Evolutionary conservation across 2,113 vertebrate species (phyloP), one percentile per base, ranked within the genome.

Genomic region (Tetraodon nigroviridis): DNA sequence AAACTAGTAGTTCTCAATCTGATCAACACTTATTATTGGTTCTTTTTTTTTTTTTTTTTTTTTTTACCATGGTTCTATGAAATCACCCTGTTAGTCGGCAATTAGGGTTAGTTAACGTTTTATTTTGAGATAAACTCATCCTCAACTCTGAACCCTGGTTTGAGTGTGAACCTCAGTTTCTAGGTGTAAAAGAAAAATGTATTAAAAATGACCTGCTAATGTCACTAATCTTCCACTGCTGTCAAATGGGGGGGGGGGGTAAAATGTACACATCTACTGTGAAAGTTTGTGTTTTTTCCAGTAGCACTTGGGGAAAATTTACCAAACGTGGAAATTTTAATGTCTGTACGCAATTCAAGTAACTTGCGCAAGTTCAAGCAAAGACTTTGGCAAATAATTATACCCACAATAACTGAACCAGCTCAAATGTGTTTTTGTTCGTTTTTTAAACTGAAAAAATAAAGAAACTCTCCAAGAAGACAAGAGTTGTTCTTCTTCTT

Each of bases 401-500:
- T 2, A 37, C 32, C 32, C 32, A 37, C 32, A 37, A 37, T 37
- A 12, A 37, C 32, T 11, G 7, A 37, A 37, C 32, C 32, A 37
- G 32, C n/a, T 75, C 24, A 15, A 66, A 59, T 80, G 58, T 78
- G 63, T 42, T 59, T 66, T 63, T 67, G 40, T 76, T 58, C 76
- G 24, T 56, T 70, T 84, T 90, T 57, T 78, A 79, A 72, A 53
- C 85, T 86, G 84, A 84, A 46, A 46, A 79, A 68, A 89, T 90
- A 86, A 86, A 90, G 88, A 85, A 77, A 18, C 2, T 17, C 14
- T 17, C 4, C 17, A 45, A 45, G 15, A 15, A 15, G 15, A 45
- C 5, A 45, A 45, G 15, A 45, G 44, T n/a, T 45, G 12, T 45
- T 12, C 2, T n/a, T n/a, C 17, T 45, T 45, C 17, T 45, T 45